Base-by-base conservation (phyloP, 2,888 invertebrate species). In the Athetis lepigone region DNA sequence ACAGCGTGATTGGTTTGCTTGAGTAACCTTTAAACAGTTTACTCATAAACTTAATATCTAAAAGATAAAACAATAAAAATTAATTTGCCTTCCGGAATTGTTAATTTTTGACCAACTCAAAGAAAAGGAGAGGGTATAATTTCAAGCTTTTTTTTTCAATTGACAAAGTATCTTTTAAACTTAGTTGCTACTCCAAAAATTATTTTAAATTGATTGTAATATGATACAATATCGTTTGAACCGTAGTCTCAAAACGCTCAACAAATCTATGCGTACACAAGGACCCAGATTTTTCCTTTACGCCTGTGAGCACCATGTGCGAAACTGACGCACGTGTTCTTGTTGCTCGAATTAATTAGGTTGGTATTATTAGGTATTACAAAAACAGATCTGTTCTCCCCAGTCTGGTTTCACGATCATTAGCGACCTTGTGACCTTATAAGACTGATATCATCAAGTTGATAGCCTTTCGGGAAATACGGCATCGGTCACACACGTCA, bases 371-470 rank as follows among this genome's bases (percentile, higher is more conserved):
- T 23, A 33, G 13, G 13, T 1, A 25, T 16, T 36, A 18, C 9
- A 19, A 19, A 42, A 61, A 61, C 16, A 21, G 9, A 43, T 33
- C n/a, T 9, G 43, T n/a, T 37, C 9, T 39, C 18, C 19, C 18
- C 8, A 16, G 49, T 45, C 27, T n/a, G 42, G n/a, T 55, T 46
- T 52, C 29, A 27, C 18, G 21, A 57, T 29, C 18, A 27, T 64
- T 16, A 46, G 9, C 9, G 37, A 45, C 29, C 16, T 67, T 68
- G 58, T 42, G 13, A 45, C 29, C 16, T 67, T 68, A 46, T 42
- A 9, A 18, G 8, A 18, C n/a, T 57, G 47, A 47, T 66, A 21
- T 25, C 11, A 55, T 29, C 7, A 42, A 42, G 13, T 57, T 57
- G 23, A 27, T 66, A 47, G 7, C n/a, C 21, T 56, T 66, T 64